Evolutionary conservation across 2,888 invertebrate species (phyloP), one percentile per base, ranked within the genome.

Genomic region (Dryobotodes eremita): DNA sequence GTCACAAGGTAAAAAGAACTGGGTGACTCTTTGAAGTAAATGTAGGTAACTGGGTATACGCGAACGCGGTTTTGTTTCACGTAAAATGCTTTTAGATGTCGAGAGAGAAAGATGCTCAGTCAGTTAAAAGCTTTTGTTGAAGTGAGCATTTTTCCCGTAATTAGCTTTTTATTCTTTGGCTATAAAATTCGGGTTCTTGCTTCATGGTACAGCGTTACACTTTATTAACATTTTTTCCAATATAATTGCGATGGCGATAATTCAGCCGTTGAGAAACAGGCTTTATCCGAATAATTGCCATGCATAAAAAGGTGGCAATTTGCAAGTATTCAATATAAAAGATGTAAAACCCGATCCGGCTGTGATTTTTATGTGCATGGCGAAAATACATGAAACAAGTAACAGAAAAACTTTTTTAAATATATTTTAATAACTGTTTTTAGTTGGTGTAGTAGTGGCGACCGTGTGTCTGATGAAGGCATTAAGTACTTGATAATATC

Each of bases 21-120:
- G 85, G 92, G 93, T 91, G 90, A 92, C 76, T 88, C 90, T 92
- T 92, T 92, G 89, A 90, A 55, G 78, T 50, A 79, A 86, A 94
- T 92, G 88, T 94, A 91, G 94, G 94, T 94, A 89, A 94, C 92
- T 91, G 88, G 93, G 92, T 79, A 75, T n/a, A 26, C 42, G 62
- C 5, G 66, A 59, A 53, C 69, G 62, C 7, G 68, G 53, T 68
- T 82, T 77, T 72, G 72, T 78, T 75, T 36, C 20, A 70, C 48
- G 36, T 20, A 26, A 81, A 76, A 78, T 46, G 31, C 11, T 73
- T 79, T 79, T 69, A 72, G 62, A 62, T 53, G 61, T 31, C 57
- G 15, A 11, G 42, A 57, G n/a, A 71, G 46, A 69, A 57, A 64
- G 71, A 80, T 61, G 71, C 64, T 20, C 31, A 7, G 20, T 15